Base-by-base conservation (phyloP, 1,140 invertebrate genomes). In the Aphidius gifuensis region DNA sequence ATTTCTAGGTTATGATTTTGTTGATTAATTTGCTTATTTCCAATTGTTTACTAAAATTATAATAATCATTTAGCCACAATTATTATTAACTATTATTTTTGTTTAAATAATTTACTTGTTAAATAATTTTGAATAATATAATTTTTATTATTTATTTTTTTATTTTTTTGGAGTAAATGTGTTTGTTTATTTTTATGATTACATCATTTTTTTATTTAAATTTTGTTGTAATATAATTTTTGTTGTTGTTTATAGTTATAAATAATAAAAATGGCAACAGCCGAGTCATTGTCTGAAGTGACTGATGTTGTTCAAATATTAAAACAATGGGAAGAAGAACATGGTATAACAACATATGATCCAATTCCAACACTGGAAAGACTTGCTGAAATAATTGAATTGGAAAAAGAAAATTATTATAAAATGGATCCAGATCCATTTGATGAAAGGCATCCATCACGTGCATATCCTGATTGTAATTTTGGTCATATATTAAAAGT, bases 361-460 rank as follows among this genome's bases (percentile, higher is more conserved):
- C 89, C 90, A 6, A 84, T 88, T 66, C 86, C 87, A 16, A 86
- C 84, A 32, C 65, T 79, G 76, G 82, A 61, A 72, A 92, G 90
- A 71, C 79, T 94, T 71, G 89, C 91, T 23, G 91, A 93, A 79
- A 88, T 93, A 64, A 90, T 93, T 76, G 92, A 94, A 83, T 79
- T 85, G 4, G 92, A 94, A 79, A 91, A 89, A 61, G 93, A 96
- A 77, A 91, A 90, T 64, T 98, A 96, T 74, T 85, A 93, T 73
- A 96, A 97, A 79, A 93, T 94, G 84, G 95, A 98, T 83, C 96
- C 95, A 1, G 96, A 99, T 83, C 97, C 97, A 0, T 95, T 98
- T 81, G 97, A 98, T 84, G 94, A 98, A 75, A 82, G 96, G 58
- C 96, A 98, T 84, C 96, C 97, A 9, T 95, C 93, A 43, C 83